Conservation (phyloP, 2,888 invertebrate genomes). For the Dione vanillae region DNA sequence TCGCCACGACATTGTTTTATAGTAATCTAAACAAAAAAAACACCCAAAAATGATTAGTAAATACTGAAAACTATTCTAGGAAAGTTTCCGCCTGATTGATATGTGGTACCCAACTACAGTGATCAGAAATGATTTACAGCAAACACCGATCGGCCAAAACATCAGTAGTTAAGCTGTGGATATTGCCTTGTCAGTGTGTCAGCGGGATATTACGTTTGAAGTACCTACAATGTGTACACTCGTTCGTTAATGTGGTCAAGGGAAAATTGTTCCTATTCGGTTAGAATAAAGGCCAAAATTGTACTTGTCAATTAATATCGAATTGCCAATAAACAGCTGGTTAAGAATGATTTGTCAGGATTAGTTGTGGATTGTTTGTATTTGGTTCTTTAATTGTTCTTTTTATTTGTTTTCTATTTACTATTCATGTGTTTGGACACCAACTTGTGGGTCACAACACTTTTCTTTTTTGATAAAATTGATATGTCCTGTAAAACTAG, state of each 20-base stretch:
- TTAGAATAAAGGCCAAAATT: background rate
- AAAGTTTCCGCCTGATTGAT: background rate
- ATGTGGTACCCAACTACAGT: constrained; percentile 7
- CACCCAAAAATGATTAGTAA: background rate
- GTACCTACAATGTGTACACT: constrained; percentile 15
- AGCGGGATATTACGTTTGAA: constrained; percentile 32
- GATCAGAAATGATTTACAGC: constrained; percentile 23
- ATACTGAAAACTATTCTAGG: background rate
- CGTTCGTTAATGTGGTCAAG: constrained; percentile 17
- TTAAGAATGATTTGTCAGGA: constrained; percentile 29
- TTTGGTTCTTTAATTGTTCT: constrained; percentile 24
- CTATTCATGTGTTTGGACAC: background rate
- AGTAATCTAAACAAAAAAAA: background rate
- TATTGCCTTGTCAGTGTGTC: constrained; percentile 33
- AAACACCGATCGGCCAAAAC: constrained; percentile 22
- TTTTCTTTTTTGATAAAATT: no score
- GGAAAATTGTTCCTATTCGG: background rate
- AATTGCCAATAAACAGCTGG: constrained; percentile 22
- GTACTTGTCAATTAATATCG: background rate
- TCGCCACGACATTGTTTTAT: no score
- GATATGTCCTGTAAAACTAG: no score
- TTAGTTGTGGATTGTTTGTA: constrained; percentile 26
- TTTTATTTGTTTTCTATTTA: constrained; percentile 12
- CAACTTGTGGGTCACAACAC: no score
- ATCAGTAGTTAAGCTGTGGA: constrained; percentile 33